Evolutionary conservation across 2,113 vertebrate genomes (phyloP), one percentile per base, ranked within the genome.

Genomic region (Arothron firmamentum): DNA sequence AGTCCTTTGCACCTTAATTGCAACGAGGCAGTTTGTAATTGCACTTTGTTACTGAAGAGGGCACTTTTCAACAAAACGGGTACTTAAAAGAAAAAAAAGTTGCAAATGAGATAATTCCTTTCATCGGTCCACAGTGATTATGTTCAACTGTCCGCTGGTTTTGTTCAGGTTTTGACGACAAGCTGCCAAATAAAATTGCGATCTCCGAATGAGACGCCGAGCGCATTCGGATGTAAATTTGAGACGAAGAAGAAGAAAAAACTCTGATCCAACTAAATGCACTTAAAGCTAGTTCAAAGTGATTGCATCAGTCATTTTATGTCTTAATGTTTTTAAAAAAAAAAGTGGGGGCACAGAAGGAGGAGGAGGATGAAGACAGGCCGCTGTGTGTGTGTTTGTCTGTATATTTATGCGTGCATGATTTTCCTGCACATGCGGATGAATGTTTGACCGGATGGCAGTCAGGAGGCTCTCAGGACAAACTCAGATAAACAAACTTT

Each of bases 21-120:
- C 79, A 81, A 75, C 81, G 73, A 85, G 54, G 75, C 86, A 81
- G 83, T 81, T 84, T 78, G 62, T 78, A 79, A 87, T 86, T 85
- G 89, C 91, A 92, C 91, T 92, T 91, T 92, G 86, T 90, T 88
- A 88, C 77, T 77, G 78, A 88, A 80, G 85, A 79, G 79, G 88
- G 83, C 86, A 87, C 89, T 91, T 90, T 88, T 79, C 83, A 83
- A 81, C 80, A 21, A 91, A 91, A 92, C 90, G 89, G 91, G 90
- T 91, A 90, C 90, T 90, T 85, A 77, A 31, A 85, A 85, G 85
- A 78, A 46, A 46, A 46, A 17, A 46, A 46, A 46, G 79, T 75
- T 78, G 76, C 67, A 78, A 82, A 79, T 70, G 77, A 87, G 85
- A 84, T 81, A 65, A 60, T 65, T 74, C 50, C 67, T 62, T 72